Evolutionary conservation across 1,140 invertebrate species (phyloP), one percentile per base, ranked within the genome.

Genomic region (Drosophila equinoxialis): DNA sequence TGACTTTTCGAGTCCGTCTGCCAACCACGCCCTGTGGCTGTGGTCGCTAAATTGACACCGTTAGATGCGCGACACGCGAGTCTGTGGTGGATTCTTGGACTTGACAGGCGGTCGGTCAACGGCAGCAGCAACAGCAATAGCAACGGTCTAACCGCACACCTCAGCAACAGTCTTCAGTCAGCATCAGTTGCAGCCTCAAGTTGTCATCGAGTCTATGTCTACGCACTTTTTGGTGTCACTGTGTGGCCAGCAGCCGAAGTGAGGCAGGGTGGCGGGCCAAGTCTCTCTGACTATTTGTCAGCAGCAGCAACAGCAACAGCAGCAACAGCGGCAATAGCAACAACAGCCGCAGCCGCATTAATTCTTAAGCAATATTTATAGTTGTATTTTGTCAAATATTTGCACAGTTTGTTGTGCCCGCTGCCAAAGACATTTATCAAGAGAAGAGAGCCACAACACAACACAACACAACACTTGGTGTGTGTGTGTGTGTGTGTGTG

Each of bases 301-400:
- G 73, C 71, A 55, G 55, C 48, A 39, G 35, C 57, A 42, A 17
- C 55, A 64, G 0, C 17, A 42, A 17, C 55, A 64, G 33, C 66
- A 23, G 33, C 66, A 23, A 23, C 71, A 55, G 55, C 48, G 26
- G 35, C 57, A 23, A 23, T 23, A 23, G 20, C 20, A 42, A 26
- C 58, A 35, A 30, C 72, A 33, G 55, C 74, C 60, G 78, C 69
- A 69, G 79, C 51, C 66, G 71, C 84, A 89, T 89, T 89, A 89
- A 89, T 89, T 89, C 84, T 89, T 89, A 71, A 87, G 84, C 85
- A 89, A 89, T 89, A 89, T 89, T 89, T 89, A 89, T 89, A 90
- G 84, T 89, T 89, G 85, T 89, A 89, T 89, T 89, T 89, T 89
- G 84, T 89, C 85, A 90, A 89, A 89, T 89, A 89, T 89, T 89